These are phyloP conservation scores for Hymenochirus boettgeri DNA, from an alignment of 2,113 vertebrate species.

Conservation along the genomic window DNA sequence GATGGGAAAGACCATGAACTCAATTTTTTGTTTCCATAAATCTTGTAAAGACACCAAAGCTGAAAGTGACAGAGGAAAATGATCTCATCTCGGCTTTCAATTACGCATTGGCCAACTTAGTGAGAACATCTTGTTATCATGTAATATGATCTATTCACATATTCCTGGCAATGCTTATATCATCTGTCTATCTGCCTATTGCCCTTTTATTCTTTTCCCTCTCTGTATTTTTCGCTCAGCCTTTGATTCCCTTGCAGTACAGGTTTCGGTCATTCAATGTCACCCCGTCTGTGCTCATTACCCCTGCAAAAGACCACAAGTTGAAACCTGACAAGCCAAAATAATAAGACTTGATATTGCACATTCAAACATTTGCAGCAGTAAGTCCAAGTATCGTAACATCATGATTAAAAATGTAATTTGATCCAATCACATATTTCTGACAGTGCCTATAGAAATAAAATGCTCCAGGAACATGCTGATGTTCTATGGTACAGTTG, in stretches of 20 bases:
- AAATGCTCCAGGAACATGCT: not conserved
- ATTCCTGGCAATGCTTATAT: not conserved
- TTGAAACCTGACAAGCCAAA: not conserved
- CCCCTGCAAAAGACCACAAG: not conserved
- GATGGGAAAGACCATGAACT: not conserved
- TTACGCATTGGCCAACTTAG: not conserved
- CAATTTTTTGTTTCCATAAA: not conserved
- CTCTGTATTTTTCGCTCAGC: not conserved
- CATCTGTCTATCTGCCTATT: not conserved
- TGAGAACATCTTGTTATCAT: not conserved
- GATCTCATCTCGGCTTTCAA: not conserved
- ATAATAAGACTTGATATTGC: not conserved
- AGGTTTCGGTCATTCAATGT: not conserved
- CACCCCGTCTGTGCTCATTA: not conserved
- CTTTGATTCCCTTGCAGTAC: not conserved
- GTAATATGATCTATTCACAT: not conserved
- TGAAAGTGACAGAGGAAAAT: not conserved
- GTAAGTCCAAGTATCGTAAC: not conserved
- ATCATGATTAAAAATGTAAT: not conserved
- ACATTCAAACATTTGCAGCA: not conserved
- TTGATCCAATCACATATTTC: not conserved
- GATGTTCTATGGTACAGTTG: not conserved
- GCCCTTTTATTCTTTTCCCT: not conserved
- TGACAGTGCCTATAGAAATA: not conserved
- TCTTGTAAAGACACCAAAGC: not conserved